Evolutionary conservation across 2,797 vertebrate species (phyloP), one percentile per base, ranked within the genome.

Genomic region (Heliangelus exortis): DNA sequence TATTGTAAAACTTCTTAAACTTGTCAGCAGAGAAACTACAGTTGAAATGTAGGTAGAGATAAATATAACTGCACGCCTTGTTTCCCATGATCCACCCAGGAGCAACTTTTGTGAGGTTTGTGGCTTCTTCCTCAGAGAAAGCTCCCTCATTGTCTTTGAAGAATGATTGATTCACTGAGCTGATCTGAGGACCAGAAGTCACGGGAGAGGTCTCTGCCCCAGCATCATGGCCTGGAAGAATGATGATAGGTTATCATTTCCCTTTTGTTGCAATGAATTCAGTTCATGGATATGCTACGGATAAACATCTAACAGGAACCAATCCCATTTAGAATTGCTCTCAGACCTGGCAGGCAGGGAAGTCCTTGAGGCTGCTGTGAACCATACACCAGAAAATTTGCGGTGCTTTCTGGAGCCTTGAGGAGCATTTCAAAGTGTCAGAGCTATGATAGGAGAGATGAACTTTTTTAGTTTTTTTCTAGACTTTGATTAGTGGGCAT

Each of bases 81-180:
- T 96, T 98, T 98, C 97, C 96, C 97, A 97, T 93, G 96, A 83
- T 92, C 91, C 95, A 91, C 96, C 96, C 95, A 76, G 82, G 39
- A 90, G 73, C 95, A 96, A 84, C 73, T 88, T 85, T 50, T 85
- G 84, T 84, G 87, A 93, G 90, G 68, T 88, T 96, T 87, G 73
- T 74, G 68, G 67, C 74, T 96, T 91, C 93, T 97, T 97, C 92
- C 91, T 96, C 90, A 93, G 84, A 94, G 91, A 93, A 94, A 71
- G 29, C 65, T 96, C 81, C 15, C 43, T 93, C 74, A 92, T 91
- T 97, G 94, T 96, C 78, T 53, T 90, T 73, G 77, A 51, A 87
- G 82, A 94, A 91, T 95, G 89, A 96, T 96, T 95, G 68, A 92
- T 94, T 92, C 76, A 21, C 45, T 26, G 72, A 92, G 16, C 82